Evolutionary conservation across 2,797 vertebrate species (phyloP).

Genomic region (Manis crassicaudata): DNA sequence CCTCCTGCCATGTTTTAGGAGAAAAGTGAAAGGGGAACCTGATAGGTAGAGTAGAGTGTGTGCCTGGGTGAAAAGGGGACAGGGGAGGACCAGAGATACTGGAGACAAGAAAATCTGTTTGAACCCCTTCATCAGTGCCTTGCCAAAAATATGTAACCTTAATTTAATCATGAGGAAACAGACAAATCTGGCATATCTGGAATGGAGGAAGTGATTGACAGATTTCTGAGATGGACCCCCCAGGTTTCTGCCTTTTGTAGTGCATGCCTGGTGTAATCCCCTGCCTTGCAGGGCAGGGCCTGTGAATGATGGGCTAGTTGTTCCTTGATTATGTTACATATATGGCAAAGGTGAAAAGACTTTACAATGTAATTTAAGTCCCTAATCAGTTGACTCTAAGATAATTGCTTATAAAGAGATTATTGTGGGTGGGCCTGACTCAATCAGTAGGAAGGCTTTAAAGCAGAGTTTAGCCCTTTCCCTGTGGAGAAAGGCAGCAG

Average conservation of each 20-base stretch:
- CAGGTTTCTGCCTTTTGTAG: not conserved
- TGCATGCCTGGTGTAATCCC: accelerated
- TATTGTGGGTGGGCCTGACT: not conserved
- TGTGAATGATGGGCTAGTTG: no score
- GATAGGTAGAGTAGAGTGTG: not conserved
- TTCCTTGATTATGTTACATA: not conserved
- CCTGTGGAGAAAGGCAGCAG: not conserved
- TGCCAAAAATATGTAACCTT: not conserved
- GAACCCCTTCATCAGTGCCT: no score
- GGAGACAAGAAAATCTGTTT: not conserved
- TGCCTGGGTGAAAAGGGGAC: accelerated
- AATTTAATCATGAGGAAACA: not conserved
- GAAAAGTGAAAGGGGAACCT: not conserved
- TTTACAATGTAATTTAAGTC: not conserved
- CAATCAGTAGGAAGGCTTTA: not conserved
- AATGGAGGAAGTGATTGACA: not conserved
- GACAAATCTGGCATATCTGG: not conserved
- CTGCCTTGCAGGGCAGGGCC: accelerated
- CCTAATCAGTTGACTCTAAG: not conserved
- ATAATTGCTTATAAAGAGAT: not conserved
- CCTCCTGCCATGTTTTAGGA: not conserved
- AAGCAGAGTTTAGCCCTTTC: not conserved
- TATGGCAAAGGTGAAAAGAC: not conserved
- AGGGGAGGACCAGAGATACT: not conserved
- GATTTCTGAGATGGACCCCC: not conserved